Percentiles rank a stretch among this genome's conserved stretches.
Evolutionary conservation across 2,113 vertebrate genomes (phyloP).

Genomic region (Felis catus): F.catus_Fca126_mat1.0 CM031412.1:140228501-140229000

Average conservation of each 20-base stretch:
- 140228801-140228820: not conserved
- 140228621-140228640: not conserved
- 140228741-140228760: not conserved
- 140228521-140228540: not conserved
- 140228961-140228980: not conserved
- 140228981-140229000: not conserved
- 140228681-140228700: not conserved
- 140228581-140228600: not conserved
- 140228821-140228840: not conserved
- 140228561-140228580: not conserved
- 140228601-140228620: not conserved
- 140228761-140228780: not conserved
- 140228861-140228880: not conserved
- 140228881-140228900: not conserved
- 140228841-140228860: not conserved
- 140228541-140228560: not conserved
- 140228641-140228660: not conserved
- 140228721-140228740: not conserved
- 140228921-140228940: not conserved
- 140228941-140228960: not conserved
- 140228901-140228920: no score
- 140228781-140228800: not conserved
- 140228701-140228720: not conserved
- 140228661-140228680: not conserved
- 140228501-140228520: not conserved